phyloP scores from a whole-genome alignment of 1,140 invertebrate species.

The Acromyrmex charruanus region DNA sequence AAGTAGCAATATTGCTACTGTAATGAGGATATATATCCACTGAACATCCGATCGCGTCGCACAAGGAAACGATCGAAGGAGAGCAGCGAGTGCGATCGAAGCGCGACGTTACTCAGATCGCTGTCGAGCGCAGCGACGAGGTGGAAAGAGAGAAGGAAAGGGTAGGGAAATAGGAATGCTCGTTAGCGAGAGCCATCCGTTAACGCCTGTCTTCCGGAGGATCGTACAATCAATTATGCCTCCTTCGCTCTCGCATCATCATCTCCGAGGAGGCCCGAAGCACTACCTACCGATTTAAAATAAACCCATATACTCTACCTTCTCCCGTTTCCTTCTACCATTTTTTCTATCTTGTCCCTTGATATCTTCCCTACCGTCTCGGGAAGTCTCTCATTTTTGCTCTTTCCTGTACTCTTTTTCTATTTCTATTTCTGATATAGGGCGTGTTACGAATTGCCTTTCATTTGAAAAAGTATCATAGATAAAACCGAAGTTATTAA shows the following conservation, averaged over 20 bases:
- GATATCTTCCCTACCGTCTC: constrained; percentile 6
- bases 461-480: neutral
- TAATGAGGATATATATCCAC: neutral
- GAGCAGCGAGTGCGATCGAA: constrained; percentile 27
- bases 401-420: neutral
- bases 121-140: constrained; percentile 25
- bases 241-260: constrained; percentile 84
- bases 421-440: neutral
- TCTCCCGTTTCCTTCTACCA: constrained; percentile 40
- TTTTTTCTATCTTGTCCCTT: constrained; percentile 10
- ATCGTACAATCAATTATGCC: constrained; percentile 86
- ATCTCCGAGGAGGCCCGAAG: constrained; percentile 83
- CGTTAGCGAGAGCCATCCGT: constrained; percentile 86
- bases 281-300: constrained; percentile 86
- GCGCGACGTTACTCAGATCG: constrained; percentile 38
- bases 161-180: constrained; percentile 85
- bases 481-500: neutral
- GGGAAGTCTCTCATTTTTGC: constrained; percentile 28
- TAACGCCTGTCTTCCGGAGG: constrained; percentile 86
- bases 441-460: neutral
- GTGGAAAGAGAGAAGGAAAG: constrained; percentile 70
- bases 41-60: neutral
- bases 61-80: constrained; percentile 13
- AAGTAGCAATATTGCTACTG: neutral
- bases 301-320: constrained; percentile 77